Base-by-base conservation (phyloP, 2,113 vertebrate genomes). In the Leiothrix lutea region DNA sequence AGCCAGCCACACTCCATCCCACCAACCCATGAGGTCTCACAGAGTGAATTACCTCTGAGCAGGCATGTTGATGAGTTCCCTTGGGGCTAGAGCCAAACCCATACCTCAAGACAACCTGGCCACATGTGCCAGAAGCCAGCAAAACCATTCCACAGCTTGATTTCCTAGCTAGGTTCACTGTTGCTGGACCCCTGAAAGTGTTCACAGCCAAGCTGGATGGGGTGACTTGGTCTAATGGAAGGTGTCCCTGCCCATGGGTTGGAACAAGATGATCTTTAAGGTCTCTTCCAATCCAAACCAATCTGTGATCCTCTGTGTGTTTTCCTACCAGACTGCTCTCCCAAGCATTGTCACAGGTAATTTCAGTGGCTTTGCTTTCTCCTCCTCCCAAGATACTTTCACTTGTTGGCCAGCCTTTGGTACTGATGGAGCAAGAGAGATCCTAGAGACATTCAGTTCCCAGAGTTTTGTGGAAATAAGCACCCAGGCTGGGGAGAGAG, bases 71-170 rank as follows among this genome's bases (percentile, higher is more conserved):
- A 44, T 44, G 21, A 75, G 36, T 22, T 70, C 35, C 14, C 18
- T 2, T 65, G 21, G 23, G 13, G 16, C 1, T 3, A 67, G 14
- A 92, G 53, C 12, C 21, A 80, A 95, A 74, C 10, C 31, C 13
- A 45, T 7, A 36, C 3, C 20, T 38, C 57, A 72, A 8, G 36
- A 47, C 2, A 40, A 20, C 29, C 17, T 1, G 0, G 67, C 8
- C 44, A 71, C 13, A 3, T 2, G 7, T 90, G n/a, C 33, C 35
- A 79, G 38, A 78, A 85, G 53, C 22, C 22, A 64, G 11, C 8
- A 48, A 72, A 69, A 79, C 6, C 8, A 48, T 50, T 72, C 75
- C 36, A 85, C 48, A 85, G 0, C 15, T n/a, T 67, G 11, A 60
- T 54, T 81, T 71, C 58, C 70, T 72, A 61, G 4, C 11, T 44